These are phyloP conservation scores for Frankliniella fusca DNA, from an alignment of 2,888 invertebrate genomes.

Conservation along the genomic window DNA sequence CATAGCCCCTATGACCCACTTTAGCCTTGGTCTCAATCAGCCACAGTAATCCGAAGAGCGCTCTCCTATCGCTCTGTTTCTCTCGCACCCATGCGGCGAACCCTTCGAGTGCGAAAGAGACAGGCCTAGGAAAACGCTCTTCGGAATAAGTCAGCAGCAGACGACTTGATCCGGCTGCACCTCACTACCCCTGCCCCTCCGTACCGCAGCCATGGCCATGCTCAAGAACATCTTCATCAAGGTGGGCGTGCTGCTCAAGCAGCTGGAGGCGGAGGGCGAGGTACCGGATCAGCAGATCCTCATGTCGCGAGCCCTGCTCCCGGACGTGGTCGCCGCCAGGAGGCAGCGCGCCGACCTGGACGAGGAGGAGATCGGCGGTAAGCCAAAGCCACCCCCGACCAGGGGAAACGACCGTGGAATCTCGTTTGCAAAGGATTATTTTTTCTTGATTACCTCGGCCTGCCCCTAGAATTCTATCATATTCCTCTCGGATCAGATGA, in stretches of 20 bases:
- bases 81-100: too few relatives aligned
- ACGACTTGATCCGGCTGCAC: too few relatives aligned
- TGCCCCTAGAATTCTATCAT: neutral
- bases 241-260: slow-evolving; percentile 2
- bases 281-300: neutral
- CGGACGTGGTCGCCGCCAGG: slow-evolving; percentile 6
- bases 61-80: too few relatives aligned
- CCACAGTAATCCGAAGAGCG: too few relatives aligned
- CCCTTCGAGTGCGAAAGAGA: neutral
- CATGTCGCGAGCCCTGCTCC: neutral
- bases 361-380: neutral
- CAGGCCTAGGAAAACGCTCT: neutral
- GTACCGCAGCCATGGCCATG: slow-evolving; percentile 1
- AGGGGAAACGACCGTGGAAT: neutral
- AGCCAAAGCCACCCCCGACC: neutral
- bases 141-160: too few relatives aligned
- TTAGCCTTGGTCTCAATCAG: too few relatives aligned
- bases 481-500: neutral
- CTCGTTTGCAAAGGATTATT: too few relatives aligned
- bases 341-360: neutral
- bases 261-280: neutral
- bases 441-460: too few relatives aligned
- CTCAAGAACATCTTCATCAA: slow-evolving; percentile 9
- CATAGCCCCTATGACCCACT: too few relatives aligned
- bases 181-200: neutral